Evolutionary conservation across 1,140 invertebrate species (phyloP).

Genomic region (Asbolus verrucosus): DNA sequence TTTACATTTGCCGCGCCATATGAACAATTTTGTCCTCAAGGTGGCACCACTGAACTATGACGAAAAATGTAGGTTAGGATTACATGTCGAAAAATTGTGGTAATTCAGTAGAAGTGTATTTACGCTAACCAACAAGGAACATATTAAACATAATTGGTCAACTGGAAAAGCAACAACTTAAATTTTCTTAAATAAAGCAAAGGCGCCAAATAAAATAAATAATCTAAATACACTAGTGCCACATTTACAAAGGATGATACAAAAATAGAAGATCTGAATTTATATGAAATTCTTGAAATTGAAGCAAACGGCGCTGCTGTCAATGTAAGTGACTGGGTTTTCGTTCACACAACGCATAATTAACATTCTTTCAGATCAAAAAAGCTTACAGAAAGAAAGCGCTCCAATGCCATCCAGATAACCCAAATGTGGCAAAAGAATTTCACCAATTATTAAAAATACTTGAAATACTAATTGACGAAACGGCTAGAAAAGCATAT

Average conservation of each 20-base stretch:
- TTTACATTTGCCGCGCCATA: not conserved
- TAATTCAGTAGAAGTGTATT: too few relatives aligned
- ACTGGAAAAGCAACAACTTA: too few relatives aligned
- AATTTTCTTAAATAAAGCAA: too few relatives aligned
- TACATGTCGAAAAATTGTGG: too few relatives aligned
- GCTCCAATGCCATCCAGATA: slow-evolving; percentile 92
- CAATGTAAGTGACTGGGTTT: slow-evolving; percentile 72
- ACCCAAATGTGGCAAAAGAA: slow-evolving; percentile 87
- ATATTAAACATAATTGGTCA: too few relatives aligned
- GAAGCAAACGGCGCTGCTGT: slow-evolving; percentile 74
- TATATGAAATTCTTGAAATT: slow-evolving; percentile 83
- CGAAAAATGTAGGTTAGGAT: too few relatives aligned
- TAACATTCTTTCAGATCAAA: slow-evolving; percentile 76
- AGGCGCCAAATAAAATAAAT: too few relatives aligned
- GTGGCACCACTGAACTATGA: too few relatives aligned
- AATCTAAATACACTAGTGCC: slow-evolving; percentile 5
- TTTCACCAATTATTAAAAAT: slow-evolving; percentile 90
- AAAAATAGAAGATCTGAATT: slow-evolving; percentile 73
- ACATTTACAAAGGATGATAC: slow-evolving; percentile 65
- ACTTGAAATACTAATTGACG: slow-evolving; percentile 86
- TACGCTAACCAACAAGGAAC: too few relatives aligned
- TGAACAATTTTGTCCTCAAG: too few relatives aligned
- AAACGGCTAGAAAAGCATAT: slow-evolving; percentile 83
- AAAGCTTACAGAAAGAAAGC: slow-evolving; percentile 95
- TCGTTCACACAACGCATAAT: too few relatives aligned